Evolutionary conservation across 2,888 invertebrate species (phyloP), one percentile per base, ranked within the genome.

Genomic region (Cantharis flavilabris): DNA sequence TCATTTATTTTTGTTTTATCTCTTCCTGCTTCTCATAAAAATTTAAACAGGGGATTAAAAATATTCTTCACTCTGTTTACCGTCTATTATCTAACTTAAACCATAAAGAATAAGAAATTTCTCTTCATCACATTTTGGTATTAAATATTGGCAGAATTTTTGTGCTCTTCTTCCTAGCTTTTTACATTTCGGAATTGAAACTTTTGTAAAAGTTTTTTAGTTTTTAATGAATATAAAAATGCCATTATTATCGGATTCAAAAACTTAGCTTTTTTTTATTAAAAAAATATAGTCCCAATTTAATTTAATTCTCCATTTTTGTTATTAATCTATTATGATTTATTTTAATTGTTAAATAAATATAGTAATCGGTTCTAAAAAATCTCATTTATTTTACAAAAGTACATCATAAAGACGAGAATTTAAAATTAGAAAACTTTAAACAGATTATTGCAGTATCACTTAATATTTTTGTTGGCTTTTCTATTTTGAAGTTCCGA

Each of bases 1-100:
- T 73, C 23, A 62, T 33, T 69, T 49, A 69, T 73, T 49, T 67
- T 9, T n/a, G 67, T 30, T 69, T 72, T 72, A 72, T 73, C 72
- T 49, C 67, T 73, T 73, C 72, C 72, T 73, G 72, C 62, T 72
- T 33, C 62, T 49, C 49, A n/a, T 49, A 5, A 33, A 33, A 33
- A 49, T 49, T 49, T n/a, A 49, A 49, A 49, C n/a, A 49, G 5
- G n/a, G n/a, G n/a, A 49, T 5, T 49, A 2, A 7, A 33, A 49
- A 5, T n/a, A 33, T 33, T 33, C 33, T 33, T 13, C 1, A 13
- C 0, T 11, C 4, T 33, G 3, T 30, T 11, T 3, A 3, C 11
- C 1, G 0, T 0, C 30, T 30, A 33, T 11, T 13, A 13, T 33
- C 10, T 1, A 9, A 26, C 7, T 23, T 23, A 5, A 5, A 23